phyloP scores from a whole-genome alignment of 2,888 invertebrate genomes.

The Teleiodes luculella region DNA sequence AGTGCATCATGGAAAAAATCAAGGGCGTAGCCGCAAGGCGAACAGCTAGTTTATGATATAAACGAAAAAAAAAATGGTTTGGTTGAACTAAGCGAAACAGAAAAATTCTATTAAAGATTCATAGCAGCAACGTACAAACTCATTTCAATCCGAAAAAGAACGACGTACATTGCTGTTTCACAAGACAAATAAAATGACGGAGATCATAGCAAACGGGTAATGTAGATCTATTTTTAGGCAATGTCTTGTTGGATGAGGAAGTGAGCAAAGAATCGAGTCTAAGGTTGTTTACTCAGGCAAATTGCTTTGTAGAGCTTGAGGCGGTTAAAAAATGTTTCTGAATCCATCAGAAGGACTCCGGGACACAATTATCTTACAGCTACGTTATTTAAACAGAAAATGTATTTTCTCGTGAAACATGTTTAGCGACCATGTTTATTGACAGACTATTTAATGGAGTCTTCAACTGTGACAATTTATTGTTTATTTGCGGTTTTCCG shows the following conservation, averaged over 20 bases:
- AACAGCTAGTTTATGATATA: not conserved
- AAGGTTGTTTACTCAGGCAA: conserved; percentile 65
- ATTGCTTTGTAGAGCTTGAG: conserved; percentile 64
- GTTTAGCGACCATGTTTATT: conserved; percentile 9
- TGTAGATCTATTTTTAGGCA: not conserved
- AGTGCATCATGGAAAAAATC: no score
- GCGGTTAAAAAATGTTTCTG: conserved; percentile 58
- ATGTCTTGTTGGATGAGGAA: not conserved
- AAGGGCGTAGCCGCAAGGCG: no score
- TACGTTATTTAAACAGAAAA: conserved; percentile 32
- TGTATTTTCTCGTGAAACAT: conserved; percentile 3
- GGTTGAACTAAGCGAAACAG: not conserved
- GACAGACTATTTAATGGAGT: conserved; percentile 14
- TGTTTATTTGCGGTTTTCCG: no score
- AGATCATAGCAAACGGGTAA: not conserved
- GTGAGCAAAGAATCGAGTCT: not conserved
- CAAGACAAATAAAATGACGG: no score
- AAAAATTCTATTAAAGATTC: not conserved
- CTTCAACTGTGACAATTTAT: not conserved
- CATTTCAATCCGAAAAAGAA: not conserved
- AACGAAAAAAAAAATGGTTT: not conserved
- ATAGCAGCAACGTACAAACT: not conserved
- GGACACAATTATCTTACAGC: conserved; percentile 44
- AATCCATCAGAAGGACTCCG: conserved; percentile 44
- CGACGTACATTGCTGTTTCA: not conserved